These are phyloP conservation scores for Atlantisia rogersi DNA, from an alignment of 2,113 vertebrate genomes.

Conservation along the genomic window DNA sequence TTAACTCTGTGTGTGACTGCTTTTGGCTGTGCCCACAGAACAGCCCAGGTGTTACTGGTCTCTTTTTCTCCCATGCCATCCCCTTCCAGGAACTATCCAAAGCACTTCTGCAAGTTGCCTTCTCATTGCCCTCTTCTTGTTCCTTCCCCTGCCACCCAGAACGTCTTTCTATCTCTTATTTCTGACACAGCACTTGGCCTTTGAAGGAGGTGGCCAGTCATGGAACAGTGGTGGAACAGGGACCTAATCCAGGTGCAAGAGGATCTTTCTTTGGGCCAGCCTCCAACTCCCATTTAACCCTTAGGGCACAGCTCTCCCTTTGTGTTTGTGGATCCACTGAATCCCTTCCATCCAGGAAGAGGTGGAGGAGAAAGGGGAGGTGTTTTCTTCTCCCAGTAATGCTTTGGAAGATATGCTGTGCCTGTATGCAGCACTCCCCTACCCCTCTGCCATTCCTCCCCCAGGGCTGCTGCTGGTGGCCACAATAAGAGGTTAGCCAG, in stretches of 20 bases:
- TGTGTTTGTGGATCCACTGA: neutral
- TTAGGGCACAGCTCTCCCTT: neutral
- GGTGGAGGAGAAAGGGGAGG: neutral
- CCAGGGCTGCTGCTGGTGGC: conserved; percentile 17
- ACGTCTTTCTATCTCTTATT: neutral
- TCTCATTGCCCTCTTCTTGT: neutral
- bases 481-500: conserved; percentile 57
- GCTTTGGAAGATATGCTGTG: neutral
- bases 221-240: rapidly evolving
- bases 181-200: neutral
- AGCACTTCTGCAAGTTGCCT: neutral
- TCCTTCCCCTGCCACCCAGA: neutral
- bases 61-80: neutral
- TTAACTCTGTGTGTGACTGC: neutral
- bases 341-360: neutral
- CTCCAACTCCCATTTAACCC: neutral
- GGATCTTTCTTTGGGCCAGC: neutral
- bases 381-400: neutral
- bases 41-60: neutral
- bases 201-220: neutral
- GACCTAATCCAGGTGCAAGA: neutral
- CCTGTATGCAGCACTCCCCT: neutral
- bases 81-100: neutral
- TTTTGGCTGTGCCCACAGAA: neutral
- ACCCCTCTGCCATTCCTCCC: neutral